Base-by-base conservation (phyloP, 2,888 invertebrate species). In the Gerris lacustris region DNA sequence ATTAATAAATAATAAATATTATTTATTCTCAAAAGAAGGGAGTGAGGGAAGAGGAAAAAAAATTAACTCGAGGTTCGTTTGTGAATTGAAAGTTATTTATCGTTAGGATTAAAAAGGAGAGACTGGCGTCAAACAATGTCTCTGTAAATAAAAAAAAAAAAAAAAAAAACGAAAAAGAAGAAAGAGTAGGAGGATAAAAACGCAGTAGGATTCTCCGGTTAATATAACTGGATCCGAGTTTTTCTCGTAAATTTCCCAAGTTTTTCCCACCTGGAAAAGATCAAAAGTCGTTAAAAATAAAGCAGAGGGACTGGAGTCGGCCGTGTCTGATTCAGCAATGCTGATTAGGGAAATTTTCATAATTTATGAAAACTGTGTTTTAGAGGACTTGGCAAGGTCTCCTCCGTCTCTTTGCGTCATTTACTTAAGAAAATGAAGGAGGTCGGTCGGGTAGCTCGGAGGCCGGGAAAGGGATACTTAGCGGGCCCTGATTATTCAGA, bases 241-340 rank as follows among this genome's bases (percentile, higher is more conserved):
- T 55, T 55, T 55, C 9, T 55, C 55, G 55, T 55, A 55, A 55
- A 55, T 55, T 55, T 55, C 5, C 55, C 9, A 15, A 55, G 55
- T 15, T 55, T 15, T 55, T 55, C 15, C 55, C 55, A 55, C 55
- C 55, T 55, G 55, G 55, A 9, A 11, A 15, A 55, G 55, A 55
- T 55, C 55, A 55, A 55, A 55, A 55, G 55, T 55, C 55, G 55
- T 55, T 55, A 55, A 55, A 55, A 55, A 55, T 55, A 55, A 55
- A 55, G 55, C 55, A 55, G 55, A 55, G 15, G 15, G 15, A 55
- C 9, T 5, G 55, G 15, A 55, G 9, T 15, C 55, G 31, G 31
- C 31, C 31, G 31, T 31, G 31, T 31, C 31, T 4, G 31, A 31
- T 31, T 31, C 55, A 55, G 55, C 55, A 55, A 11, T 55, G 55